Evolutionary conservation across 2,888 invertebrate genomes (phyloP), one percentile per base, ranked within the genome.

Genomic region (Odontomyia ornata): DNA sequence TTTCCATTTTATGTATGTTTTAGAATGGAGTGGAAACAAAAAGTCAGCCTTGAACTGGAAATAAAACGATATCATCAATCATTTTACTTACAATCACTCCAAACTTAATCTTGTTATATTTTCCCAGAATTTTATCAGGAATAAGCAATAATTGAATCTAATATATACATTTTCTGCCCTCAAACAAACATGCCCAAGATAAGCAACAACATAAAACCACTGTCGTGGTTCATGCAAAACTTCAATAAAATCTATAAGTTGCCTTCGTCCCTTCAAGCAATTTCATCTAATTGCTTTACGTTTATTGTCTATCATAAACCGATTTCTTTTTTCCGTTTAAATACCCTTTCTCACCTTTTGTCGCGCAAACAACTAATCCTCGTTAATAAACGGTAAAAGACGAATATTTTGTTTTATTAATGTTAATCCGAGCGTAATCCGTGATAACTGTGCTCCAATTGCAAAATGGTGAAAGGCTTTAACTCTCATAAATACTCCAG

Each of bases 341-440:
- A 69, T 69, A 25, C 4, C 47, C 18, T 46, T 69, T 47, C 69
- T 69, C 69, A 46, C 69, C 46, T 69, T 46, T 25, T 23, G 47
- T 23, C 23, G 47, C 46, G 15, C 47, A n/a, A 69, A 23, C 69
- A 23, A 47, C 47, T 25, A 25, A 69, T 25, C 25, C 46, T 4
- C 46, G 46, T 69, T 46, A 69, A 69, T 46, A 69, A 46, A 9
- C 23, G n/a, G 69, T 47, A 69, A 69, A 69, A 69, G 69, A 23
- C 47, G n/a, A 69, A 46, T 69, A 46, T 47, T 69, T 69, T 69
- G 69, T 69, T 69, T 69, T 69, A 69, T 69, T 69, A 69, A 69
- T 69, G 69, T 46, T 69, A 69, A 69, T 69, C 69, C 69, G 23
- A 69, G 47, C 69, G 69, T 46, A 69, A 69, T 69, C 69, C 69